phyloP scores from a whole-genome alignment of 2,797 vertebrate species.

The Rhinophrynus dorsalis region DNA sequence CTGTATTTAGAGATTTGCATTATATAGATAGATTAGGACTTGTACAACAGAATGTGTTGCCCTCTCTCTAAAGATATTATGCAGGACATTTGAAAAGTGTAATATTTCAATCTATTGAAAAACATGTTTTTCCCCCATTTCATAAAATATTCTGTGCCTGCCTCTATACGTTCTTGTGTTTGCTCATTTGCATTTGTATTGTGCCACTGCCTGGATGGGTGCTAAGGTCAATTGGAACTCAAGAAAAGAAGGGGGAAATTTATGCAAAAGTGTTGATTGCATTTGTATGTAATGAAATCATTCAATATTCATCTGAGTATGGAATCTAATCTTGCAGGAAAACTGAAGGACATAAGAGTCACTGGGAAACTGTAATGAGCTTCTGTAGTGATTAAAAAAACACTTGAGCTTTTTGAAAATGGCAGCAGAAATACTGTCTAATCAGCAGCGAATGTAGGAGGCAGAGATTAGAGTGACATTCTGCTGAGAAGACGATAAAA shows the following conservation, averaged over 20 bases:
- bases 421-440: constrained; percentile 78
- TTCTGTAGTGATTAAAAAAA: constrained; percentile 88
- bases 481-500: constrained; percentile 70
- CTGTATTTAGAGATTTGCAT: not conserved
- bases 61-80: constrained; percentile 28
- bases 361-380: constrained; percentile 81
- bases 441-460: constrained; percentile 83
- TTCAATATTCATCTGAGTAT: constrained; percentile 84
- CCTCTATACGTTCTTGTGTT: constrained; percentile 58
- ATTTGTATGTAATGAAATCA: constrained; percentile 86
- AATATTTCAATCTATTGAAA: constrained; percentile 23
- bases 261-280: constrained; percentile 87
- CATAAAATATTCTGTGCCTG: constrained; percentile 55
- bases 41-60: constrained; percentile 20
- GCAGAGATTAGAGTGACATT: constrained; percentile 75
- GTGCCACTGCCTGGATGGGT: constrained; percentile 73
- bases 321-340: constrained; percentile 81
- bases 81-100: not conserved
- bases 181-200: constrained; percentile 88
- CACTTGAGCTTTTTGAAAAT: constrained; percentile 80
- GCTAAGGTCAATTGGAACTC: constrained; percentile 83
- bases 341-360: constrained; percentile 81
- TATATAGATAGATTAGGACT: constrained; percentile 26
- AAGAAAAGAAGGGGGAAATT: constrained; percentile 79
- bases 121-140: not conserved